These are phyloP conservation scores for Chrysina gloriosa DNA, from an alignment of 2,888 invertebrate genomes.

Conservation along the genomic window DNA sequence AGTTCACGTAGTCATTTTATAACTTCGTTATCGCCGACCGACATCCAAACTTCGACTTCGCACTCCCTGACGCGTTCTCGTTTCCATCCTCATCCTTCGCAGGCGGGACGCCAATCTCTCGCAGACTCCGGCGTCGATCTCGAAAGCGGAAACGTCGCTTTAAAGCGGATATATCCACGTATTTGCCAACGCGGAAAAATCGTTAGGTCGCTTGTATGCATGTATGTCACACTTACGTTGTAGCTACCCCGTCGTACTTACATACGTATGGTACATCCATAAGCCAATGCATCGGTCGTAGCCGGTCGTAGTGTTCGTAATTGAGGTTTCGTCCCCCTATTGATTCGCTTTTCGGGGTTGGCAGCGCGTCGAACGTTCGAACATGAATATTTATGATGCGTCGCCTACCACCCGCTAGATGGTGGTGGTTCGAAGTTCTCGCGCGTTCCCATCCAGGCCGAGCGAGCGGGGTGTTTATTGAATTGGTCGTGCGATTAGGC, in stretches of 20 bases:
- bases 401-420: constrained; percentile 22
- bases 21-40: no score
- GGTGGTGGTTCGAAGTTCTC: constrained; percentile 1
- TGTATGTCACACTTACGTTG: no score
- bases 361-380: not conserved
- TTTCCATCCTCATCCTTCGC: no score
- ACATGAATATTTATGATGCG: constrained; percentile 23
- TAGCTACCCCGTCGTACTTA: no score
- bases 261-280: no score
- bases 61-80: no score
- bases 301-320: not conserved
- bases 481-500: not conserved
- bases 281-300: not conserved
- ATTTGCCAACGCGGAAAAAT: not conserved
- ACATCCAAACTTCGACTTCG: no score
- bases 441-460: not conserved
- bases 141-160: not conserved
- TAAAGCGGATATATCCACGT: not conserved
- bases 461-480: not conserved
- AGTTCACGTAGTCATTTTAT: no score
- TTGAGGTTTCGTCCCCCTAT: not conserved
- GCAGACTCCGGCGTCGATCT: no score
- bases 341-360: not conserved
- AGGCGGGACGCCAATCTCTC: no score
- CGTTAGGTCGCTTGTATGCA: not conserved